These are phyloP conservation scores for Halyomorpha halys DNA, from an alignment of 1,140 invertebrate species.

Conservation along the genomic window DNA sequence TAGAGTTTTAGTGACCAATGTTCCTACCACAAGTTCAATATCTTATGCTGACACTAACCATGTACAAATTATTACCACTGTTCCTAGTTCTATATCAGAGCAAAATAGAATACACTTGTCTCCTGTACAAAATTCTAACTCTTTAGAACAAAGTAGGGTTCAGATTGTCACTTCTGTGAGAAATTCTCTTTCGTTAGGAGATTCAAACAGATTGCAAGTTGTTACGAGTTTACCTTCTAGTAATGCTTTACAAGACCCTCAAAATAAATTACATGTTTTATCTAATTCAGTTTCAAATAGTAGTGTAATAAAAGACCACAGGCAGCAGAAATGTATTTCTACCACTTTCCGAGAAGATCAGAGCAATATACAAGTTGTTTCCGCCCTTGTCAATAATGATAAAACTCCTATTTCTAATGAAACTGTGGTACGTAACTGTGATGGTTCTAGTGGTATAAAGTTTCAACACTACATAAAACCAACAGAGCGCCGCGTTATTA, in stretches of 20 bases:
- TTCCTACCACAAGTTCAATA: conserved; percentile 11
- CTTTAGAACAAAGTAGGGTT: conserved; percentile 19
- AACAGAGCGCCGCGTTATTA: conserved; percentile 17
- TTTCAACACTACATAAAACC: conserved; percentile 21
- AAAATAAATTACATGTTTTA: conserved; percentile 7
- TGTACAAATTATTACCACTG: conserved; percentile 25
- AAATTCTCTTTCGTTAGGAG: conserved; percentile 20
- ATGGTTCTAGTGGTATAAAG: neutral
- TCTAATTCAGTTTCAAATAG: neutral
- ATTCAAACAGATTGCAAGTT: conserved; percentile 17
- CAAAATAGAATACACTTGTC: conserved; percentile 23
- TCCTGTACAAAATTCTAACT: conserved; percentile 16
- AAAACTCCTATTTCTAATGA: conserved; percentile 11
- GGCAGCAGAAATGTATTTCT: conserved; percentile 9
- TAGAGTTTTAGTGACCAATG: conserved; percentile 13
- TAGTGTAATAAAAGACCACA: conserved; percentile 3
- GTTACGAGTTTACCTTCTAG: conserved; percentile 13
- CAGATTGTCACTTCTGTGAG: conserved; percentile 21
- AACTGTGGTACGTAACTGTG: conserved; percentile 7
- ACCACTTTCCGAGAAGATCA: conserved; percentile 5
- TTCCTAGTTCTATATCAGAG: conserved; percentile 20
- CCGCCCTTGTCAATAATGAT: conserved; percentile 15
- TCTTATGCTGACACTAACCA: conserved; percentile 6
- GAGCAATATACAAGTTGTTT: conserved; percentile 23
- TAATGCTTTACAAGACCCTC: conserved; percentile 9